Evolutionary conservation across 2,113 vertebrate genomes (phyloP).

Genomic region (Xenus cinereus): DNA sequence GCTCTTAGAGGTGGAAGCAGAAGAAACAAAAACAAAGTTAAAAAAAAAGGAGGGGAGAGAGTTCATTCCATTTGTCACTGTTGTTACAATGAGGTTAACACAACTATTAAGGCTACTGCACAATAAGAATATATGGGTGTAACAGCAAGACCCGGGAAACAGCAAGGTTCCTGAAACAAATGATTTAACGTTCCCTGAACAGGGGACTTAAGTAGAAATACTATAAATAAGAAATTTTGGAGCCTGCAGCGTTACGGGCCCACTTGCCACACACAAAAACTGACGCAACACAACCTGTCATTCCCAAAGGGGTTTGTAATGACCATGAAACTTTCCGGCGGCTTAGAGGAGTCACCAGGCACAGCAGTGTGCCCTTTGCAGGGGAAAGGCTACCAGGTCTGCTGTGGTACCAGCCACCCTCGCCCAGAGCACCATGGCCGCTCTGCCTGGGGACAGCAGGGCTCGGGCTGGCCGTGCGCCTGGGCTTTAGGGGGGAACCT

Average conservation of each 20-base stretch:
- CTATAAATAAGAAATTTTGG: constrained; percentile 53
- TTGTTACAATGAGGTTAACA: constrained; percentile 54
- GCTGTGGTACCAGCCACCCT: not conserved
- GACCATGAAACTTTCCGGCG: constrained; percentile 29
- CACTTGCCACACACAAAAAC: constrained; percentile 27
- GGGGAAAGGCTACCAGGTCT: not conserved
- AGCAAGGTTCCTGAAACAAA: constrained; percentile 19
- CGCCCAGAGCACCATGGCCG: not conserved
- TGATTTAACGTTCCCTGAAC: not conserved
- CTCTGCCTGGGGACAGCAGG: not conserved
- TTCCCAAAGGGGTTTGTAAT: constrained; percentile 51
- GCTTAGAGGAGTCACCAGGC: not conserved
- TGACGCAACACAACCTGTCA: constrained; percentile 37
- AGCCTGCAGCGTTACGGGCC: constrained; percentile 45
- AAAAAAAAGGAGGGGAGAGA: not conserved
- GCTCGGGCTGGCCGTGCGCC: not conserved
- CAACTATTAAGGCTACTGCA: constrained; percentile 66
- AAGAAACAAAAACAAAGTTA: not conserved
- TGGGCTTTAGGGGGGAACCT: not conserved
- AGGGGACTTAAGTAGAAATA: constrained; percentile 39
- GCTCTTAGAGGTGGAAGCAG: constrained; percentile 53
- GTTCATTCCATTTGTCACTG: constrained; percentile 49
- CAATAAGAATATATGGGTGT: constrained; percentile 42
- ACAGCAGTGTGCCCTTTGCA: not conserved
- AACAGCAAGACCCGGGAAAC: constrained; percentile 47